A percentile compares a stretch with the other conserved stretches of the same genome.
Evolutionary conservation across 2,113 vertebrate genomes (phyloP).

Genomic region (Agelaius phoeniceus): DNA sequence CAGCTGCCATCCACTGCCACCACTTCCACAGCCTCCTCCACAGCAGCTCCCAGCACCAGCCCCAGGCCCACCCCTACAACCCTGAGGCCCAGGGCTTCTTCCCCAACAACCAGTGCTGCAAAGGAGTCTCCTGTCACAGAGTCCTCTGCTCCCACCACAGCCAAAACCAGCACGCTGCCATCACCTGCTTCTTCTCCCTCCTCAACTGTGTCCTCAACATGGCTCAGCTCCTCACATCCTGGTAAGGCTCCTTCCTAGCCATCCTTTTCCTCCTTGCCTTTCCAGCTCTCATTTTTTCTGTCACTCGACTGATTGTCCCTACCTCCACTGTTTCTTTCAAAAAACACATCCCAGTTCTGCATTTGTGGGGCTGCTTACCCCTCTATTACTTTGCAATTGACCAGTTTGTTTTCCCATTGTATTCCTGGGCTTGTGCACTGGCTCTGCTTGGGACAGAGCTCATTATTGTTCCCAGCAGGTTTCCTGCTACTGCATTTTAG

Average conservation of each 20-base stretch:
- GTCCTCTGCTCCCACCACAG: neutral
- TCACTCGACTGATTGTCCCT: fast-evolving
- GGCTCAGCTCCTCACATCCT: neutral
- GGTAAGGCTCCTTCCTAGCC: too few relatives aligned
- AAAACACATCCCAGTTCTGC: neutral
- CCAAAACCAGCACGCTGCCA: neutral
- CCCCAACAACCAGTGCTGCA: neutral
- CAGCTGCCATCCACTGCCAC: neutral
- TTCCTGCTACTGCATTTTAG: neutral
- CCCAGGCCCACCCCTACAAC: neutral
- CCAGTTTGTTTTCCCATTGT: fast-evolving
- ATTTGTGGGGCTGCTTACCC: neutral
- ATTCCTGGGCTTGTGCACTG: neutral
- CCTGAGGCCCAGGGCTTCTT: neutral
- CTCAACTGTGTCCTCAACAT: neutral
- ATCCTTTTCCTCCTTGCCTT: neutral
- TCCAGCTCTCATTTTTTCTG: too few relatives aligned
- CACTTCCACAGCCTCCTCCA: too few relatives aligned
- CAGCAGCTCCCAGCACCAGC: neutral
- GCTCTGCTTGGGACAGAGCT: neutral
- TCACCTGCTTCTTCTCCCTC: neutral
- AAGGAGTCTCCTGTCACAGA: neutral
- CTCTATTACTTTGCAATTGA: fast-evolving
- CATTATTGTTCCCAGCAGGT: neutral
- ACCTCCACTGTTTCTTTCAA: neutral